Base-by-base conservation (phyloP, 2,888 invertebrate species). In the Neoitamus cyanurus region DNA sequence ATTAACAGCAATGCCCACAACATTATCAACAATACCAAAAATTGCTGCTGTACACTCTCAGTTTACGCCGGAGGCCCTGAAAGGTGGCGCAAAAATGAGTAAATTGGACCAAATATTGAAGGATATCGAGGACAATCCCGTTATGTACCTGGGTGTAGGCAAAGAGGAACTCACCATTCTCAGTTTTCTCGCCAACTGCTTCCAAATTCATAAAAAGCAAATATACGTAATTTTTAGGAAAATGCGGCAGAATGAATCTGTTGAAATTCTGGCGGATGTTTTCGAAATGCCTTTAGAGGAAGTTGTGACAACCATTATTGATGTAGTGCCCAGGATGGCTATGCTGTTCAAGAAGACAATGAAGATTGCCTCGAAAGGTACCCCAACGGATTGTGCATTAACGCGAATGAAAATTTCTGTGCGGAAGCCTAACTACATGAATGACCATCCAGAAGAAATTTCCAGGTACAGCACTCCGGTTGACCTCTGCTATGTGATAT, bases 371-470 rank as follows among this genome's bases (percentile, higher is more conserved):
- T 31, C 78, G 3, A 58, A 58, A 58, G 25, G 1, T 1, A 20
- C 15, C 1, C 15, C 31, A 58, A 20, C n/a, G 13, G 25, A 48
- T 1, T 58, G 58, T n/a, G 31, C 58, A 9, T 1, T 80, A 34
- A 31, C 36, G n/a, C 48, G 28, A 15, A 15, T 80, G 28, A 25
- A 48, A 13, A 15, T 58, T 37, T 80, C 78, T 0, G 30, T 80
- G 28, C 31, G 34, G 3, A 80, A 80, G 28, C 30, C 78, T 1
- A 80, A 58, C 37, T 58, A 48, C 7, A 25, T 58, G 31, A 80
- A 58, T 80, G 78, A 80, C 7, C 78, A 80, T 13, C 78, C 78
- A 9, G 78, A 80, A 80, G 78, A 80, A 13, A 15, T 80, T 3
- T 80, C 48, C n/a, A 48, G 48, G 31, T 31, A 48, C 7, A 58